Base-by-base conservation (phyloP, 2,113 vertebrate species). In the Rafetus swinhoei region DNA sequence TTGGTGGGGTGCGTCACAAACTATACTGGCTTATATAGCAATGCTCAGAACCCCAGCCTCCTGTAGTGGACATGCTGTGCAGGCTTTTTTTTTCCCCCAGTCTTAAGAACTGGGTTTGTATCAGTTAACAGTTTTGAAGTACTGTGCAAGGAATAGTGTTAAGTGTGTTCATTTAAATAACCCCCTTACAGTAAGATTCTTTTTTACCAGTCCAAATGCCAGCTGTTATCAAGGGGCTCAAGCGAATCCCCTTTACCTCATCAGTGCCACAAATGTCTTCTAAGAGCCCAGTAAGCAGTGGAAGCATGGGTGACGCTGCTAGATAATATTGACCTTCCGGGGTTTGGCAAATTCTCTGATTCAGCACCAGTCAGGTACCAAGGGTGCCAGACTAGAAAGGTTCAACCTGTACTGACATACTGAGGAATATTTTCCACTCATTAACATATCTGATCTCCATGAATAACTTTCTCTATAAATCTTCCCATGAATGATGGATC, bases 171-270 rank as follows among this genome's bases (percentile, higher is more conserved):
- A 57, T 39, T 60, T 35, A 53, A 39, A 21, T 86, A 45, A 59
- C 65, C 62, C 29, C 72, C 11, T 5, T 0, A 0, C 0, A 1
- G 16, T 11, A 55, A 65, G 50, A 77, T 69, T 69, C 59, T 57
- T 57, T 60, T 62, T 62, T 13, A 22, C 6, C 9, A 19, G 59
- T 79, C 35, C 52, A 22, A 2, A 2, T 22, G 4, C 82, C 57
- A 87, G 24, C 59, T 84, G 39, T 29, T 72, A 69, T 35, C 27
- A 9, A 11, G 50, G 53, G 39, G 27, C 77, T 72, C 52, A 32
- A 52, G 74, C 39, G 32, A 82, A 32, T 8, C 25, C 55, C 56
- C 56, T 62, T 56, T 45, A 12, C 84, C 56, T 86, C 76, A 15
- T 14, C 14, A 8, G 14, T n/a, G 50, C 27, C n/a, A 77, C 27